Conservation (phyloP, 2,888 invertebrate species). For the Magallana nippona region DNA sequence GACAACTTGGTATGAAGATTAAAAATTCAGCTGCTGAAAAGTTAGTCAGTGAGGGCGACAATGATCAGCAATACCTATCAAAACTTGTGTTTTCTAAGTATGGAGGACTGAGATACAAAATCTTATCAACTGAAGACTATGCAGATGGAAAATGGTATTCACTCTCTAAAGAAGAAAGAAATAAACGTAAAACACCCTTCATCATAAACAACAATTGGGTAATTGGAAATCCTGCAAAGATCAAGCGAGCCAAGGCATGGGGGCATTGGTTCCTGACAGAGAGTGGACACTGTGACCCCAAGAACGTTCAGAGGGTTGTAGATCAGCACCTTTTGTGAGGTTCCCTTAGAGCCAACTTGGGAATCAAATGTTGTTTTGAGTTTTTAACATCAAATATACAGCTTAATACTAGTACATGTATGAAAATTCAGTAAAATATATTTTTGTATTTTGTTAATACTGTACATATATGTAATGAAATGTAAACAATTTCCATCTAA, state of each 20-base stretch:
- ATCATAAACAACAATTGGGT: conserved; percentile 71
- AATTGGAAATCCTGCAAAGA: conserved; percentile 61
- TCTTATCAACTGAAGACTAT: conserved; percentile 57
- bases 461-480: too few relatives aligned
- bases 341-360: too few relatives aligned
- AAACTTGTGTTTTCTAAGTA: conserved; percentile 55
- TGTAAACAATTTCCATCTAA: too few relatives aligned
- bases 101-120: conserved; percentile 54
- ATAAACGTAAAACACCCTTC: conserved; percentile 52
- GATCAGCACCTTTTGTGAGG: not conserved
- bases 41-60: conserved; percentile 59
- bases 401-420: too few relatives aligned
- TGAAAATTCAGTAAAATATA: too few relatives aligned
- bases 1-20: conserved; percentile 56
- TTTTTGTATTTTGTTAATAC: too few relatives aligned
- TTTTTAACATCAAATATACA: too few relatives aligned
- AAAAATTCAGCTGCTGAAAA: conserved; percentile 46
- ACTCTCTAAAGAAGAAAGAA: conserved; percentile 47
- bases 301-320: not conserved
- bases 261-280: conserved; percentile 71
- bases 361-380: too few relatives aligned
- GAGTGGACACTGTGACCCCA: conserved; percentile 43
- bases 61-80: conserved; percentile 67
- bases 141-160: conserved; percentile 70
- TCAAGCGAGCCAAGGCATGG: conserved; percentile 64